Evolutionary conservation across 2,113 vertebrate genomes (phyloP), one percentile per base, ranked within the genome.

Genomic region (Leucoraja erinaceus): DNA sequence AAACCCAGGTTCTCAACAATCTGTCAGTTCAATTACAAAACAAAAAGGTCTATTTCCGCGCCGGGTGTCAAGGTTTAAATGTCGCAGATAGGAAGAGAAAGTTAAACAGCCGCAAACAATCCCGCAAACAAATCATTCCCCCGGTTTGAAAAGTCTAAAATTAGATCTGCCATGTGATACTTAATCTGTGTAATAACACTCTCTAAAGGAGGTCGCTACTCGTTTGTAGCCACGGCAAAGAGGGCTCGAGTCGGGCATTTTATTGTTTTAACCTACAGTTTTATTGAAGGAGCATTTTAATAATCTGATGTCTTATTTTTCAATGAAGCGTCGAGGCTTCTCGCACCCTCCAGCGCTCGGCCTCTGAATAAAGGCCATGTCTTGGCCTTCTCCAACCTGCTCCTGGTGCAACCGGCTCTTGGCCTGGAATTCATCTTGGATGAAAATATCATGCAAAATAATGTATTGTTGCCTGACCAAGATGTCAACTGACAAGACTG

Each of bases 311-410:
- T 38, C 61, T 93, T 93, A 59, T 86, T 93, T 96, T 96, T 91
- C 83, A 66, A 63, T 88, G 61, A 56, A 18, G 16, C 63, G 31
- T 88, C 59, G 31, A 59, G 83, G 31, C 16, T 88, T 88, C 14
- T 5, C 16, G 18, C 12, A 88, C 28, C 31, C 11, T 72, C 16
- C 11, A 5, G 28, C 0, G 90, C 54, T 38, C 66, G 5, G 22
- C 66, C 33, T 91, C 72, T 54, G 28, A 91, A 47, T 72, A 95
- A 96, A 97, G 97, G 97, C 97, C 98, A 97, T 97, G 97, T 97
- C 97, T 97, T 97, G 38, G 38, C 38, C 38, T 47, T 47, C 38
- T 47, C 38, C 97, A 98, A 96, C 97, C 96, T 96, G 95, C 96
- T 96, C 96, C 96, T 94, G 95, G 95, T 95, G 95, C 94, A 95